Conservation (phyloP, 2,888 invertebrate species). For the Zelleria hepariella region DNA sequence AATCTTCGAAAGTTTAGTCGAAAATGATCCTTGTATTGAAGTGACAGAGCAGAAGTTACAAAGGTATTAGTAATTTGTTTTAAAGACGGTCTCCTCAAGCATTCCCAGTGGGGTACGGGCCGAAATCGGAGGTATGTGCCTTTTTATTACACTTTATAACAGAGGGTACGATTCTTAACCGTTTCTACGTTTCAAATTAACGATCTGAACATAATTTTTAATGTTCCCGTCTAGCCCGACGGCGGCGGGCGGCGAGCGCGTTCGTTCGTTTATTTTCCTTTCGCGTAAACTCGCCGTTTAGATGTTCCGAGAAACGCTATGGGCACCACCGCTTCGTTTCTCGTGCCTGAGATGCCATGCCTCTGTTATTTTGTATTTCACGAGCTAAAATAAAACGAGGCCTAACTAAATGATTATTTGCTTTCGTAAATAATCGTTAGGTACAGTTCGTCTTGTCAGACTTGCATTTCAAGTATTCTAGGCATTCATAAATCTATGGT, state of each 20-base stretch:
- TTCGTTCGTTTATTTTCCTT: constrained; percentile 14
- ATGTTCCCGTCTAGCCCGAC: constrained; percentile 24
- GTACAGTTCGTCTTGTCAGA: not conserved
- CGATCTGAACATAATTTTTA: constrained; percentile 49
- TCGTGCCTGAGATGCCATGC: not conserved
- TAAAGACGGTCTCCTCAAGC: too few relatives aligned
- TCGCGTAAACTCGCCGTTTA: not conserved
- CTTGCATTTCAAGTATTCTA: not conserved
- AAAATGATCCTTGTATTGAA: not conserved
- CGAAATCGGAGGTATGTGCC: constrained; percentile 42
- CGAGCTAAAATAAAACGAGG: not conserved
- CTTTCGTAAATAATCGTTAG: not conserved
- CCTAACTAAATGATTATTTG: not conserved
- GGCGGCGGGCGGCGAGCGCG: constrained; percentile 26
- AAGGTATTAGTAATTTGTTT: too few relatives aligned
- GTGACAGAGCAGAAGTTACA: not conserved
- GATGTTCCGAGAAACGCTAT: not conserved
- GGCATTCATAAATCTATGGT: not conserved
- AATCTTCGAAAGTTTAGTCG: not conserved
- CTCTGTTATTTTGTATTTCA: not conserved
- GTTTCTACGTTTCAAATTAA: constrained; percentile 55
- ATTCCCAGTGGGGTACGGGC: constrained; percentile 21
- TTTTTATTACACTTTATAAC: constrained; percentile 53
- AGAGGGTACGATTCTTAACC: constrained; percentile 44
- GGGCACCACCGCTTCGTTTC: not conserved